Evolutionary conservation across 2,888 invertebrate species (phyloP).

Genomic region (Drosophila fulvimacula): DNA sequence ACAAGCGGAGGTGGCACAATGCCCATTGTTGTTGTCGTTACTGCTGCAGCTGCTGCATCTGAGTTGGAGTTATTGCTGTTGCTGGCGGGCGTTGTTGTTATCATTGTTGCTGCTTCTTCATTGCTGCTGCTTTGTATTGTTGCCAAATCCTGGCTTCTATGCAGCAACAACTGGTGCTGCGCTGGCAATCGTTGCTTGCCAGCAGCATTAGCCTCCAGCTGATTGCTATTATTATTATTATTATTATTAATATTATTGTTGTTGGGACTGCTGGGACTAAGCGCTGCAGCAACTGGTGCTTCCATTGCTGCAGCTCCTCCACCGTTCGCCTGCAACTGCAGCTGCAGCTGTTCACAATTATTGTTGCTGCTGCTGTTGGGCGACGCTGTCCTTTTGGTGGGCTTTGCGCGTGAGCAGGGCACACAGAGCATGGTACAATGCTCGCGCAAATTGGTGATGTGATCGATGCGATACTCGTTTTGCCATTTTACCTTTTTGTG

Average conservation of each 20-base stretch:
- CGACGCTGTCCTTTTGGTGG: constrained; percentile 60
- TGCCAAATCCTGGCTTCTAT: constrained; percentile 41
- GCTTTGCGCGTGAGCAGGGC: constrained; percentile 82
- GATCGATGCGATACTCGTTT: constrained; percentile 84
- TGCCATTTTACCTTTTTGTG: constrained; percentile 84
- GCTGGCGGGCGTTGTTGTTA: constrained; percentile 18
- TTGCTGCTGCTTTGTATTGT: constrained; percentile 50
- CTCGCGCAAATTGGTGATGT: constrained; percentile 83
- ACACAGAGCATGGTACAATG: constrained; percentile 87
- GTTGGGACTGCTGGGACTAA: constrained; percentile 31
- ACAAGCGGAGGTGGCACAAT: constrained; percentile 80
- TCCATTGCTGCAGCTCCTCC: constrained; percentile 14
- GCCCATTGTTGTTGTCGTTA: constrained; percentile 50
- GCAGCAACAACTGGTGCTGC: constrained; percentile 10
- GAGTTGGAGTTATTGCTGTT: constrained; percentile 9
- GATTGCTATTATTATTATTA: not conserved
- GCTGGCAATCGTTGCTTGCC: constrained; percentile 6
- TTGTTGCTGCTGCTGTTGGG: constrained; percentile 17
- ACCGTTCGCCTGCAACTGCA: constrained; percentile 15
- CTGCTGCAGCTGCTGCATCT: constrained; percentile 1
- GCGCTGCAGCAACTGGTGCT: constrained; percentile 7
- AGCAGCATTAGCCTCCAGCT: constrained; percentile 5
- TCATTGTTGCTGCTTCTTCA: constrained; percentile 13
- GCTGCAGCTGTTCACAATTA: constrained; percentile 14
- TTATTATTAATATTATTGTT: not conserved